Evolutionary conservation across 2,888 invertebrate species (phyloP).

Genomic region (Phaonia tiefii): DNA sequence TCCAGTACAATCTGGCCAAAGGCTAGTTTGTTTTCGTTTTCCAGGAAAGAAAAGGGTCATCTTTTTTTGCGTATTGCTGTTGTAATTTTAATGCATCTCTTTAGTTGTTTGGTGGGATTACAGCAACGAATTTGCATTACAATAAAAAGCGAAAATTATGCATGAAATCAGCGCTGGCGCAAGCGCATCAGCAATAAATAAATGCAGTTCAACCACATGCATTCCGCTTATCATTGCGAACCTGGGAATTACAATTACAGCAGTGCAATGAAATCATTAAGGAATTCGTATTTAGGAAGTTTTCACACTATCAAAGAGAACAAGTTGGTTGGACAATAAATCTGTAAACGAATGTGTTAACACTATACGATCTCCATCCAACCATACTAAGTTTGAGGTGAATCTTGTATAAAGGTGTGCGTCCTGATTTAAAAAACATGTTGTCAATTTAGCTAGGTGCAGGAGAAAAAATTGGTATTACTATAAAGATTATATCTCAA

Average conservation of each 20-base stretch:
- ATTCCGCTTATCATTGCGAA: conserved; percentile 56
- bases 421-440: too few relatives aligned
- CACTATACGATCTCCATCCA: too few relatives aligned
- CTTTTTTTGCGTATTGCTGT: conserved; percentile 40
- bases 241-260: conserved; percentile 8
- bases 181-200: conserved; percentile 1
- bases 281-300: too few relatives aligned
- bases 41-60: conserved; percentile 64
- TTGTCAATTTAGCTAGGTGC: too few relatives aligned
- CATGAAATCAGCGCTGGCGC: not conserved
- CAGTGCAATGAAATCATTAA: conserved; percentile 4
- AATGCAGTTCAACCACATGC: conserved; percentile 38
- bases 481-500: too few relatives aligned
- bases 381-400: too few relatives aligned
- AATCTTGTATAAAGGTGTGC: too few relatives aligned
- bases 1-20: conserved; percentile 44
- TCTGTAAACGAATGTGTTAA: too few relatives aligned
- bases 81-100: conserved; percentile 1
- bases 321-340: too few relatives aligned
- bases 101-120: conserved; percentile 30
- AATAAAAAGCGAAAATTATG: conserved; percentile 58
- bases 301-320: too few relatives aligned
- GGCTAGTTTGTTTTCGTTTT: conserved; percentile 50
- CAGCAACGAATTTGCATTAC: conserved; percentile 59
- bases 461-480: too few relatives aligned